Evolutionary conservation across 2,888 invertebrate species (phyloP), one percentile per base, ranked within the genome.

Genomic region (Megalurothrips usitatus): DNA sequence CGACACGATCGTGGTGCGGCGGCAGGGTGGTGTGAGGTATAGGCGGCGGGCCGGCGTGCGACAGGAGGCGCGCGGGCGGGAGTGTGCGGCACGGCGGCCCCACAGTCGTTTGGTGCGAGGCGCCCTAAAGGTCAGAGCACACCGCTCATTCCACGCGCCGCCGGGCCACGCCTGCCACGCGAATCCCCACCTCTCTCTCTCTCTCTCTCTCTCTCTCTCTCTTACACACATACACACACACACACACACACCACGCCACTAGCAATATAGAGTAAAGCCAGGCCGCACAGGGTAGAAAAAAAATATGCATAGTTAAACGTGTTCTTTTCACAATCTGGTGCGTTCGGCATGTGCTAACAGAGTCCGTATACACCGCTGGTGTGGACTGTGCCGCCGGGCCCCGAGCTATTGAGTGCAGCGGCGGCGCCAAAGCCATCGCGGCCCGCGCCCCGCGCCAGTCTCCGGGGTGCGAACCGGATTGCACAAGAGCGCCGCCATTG

Each of bases 81-180:
- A n/a, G 58, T 6, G 58, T 9, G 19, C 58, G 14, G 58, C 34
- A 43, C 34, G 6, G 52, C 52, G 52, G 1, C 52, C 6, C n/a
- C n/a, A n/a, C 3, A 43, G 34, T 43, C 34, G 34, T 43, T 43
- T 43, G 58, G 19, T 6, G 58, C 58, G 58, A 58, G 58, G 14
- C 58, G 58, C 19, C 58, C 58, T 14, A 75, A 75, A 75, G 68
- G 68, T 75, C 68, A 26, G 68, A 75, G 68, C 68, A 75, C 23
- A 26, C 23, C 26, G 68, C 23, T 75, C 68, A 11, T 8, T 23
- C 58, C 52, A 52, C 52, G 52, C 52, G 14, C 52, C 58, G 58
- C 14, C 58, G 19, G 19, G 58, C 58, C 58, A 17, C 58, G 58
- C 52, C 52, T 52, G 52, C 52, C 52, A 12, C 52, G 52, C 52